Percentiles rank a stretch among this genome's conserved stretches.
Conservation (phyloP, 2,797 vertebrate genomes). For the Euthynnus affinis region DNA sequence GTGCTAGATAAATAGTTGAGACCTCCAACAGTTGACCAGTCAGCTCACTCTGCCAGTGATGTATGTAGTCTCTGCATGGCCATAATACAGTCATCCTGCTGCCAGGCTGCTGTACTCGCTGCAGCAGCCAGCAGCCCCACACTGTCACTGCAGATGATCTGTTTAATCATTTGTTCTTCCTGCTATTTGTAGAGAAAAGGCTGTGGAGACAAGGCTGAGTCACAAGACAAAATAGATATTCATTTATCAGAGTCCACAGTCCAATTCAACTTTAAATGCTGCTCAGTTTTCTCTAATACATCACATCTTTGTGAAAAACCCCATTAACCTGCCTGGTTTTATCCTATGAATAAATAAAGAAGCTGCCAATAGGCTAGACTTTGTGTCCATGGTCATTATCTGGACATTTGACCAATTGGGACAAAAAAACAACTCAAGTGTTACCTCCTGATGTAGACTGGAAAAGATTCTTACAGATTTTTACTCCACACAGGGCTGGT, state of each 20-base stretch:
- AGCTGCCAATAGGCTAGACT: background rate
- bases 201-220: slow-evolving; percentile 10
- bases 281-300: background rate
- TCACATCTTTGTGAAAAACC: slow-evolving; percentile 6
- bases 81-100: slow-evolving; percentile 55
- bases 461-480: background rate
- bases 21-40: slow-evolving; percentile 57
- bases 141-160: slow-evolving; percentile 50
- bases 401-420: background rate
- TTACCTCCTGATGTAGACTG: background rate
- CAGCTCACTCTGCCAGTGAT: slow-evolving; percentile 58
- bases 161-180: slow-evolving; percentile 50
- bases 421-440: background rate
- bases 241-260: slow-evolving; percentile 13
- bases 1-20: slow-evolving; percentile 72
- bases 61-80: slow-evolving; percentile 61
- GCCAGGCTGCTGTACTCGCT: slow-evolving; percentile 9
- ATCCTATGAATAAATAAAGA: slow-evolving; percentile 4
- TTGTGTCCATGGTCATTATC: background rate
- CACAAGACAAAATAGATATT: slow-evolving; percentile 12
- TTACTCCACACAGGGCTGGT: background rate
- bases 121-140: slow-evolving; percentile 16
- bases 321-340: background rate
- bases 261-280: slow-evolving; percentile 12
- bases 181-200: slow-evolving; percentile 25